Evolutionary conservation across 1,140 invertebrate genomes (phyloP).

Genomic region (Pteromalus puparum): DNA sequence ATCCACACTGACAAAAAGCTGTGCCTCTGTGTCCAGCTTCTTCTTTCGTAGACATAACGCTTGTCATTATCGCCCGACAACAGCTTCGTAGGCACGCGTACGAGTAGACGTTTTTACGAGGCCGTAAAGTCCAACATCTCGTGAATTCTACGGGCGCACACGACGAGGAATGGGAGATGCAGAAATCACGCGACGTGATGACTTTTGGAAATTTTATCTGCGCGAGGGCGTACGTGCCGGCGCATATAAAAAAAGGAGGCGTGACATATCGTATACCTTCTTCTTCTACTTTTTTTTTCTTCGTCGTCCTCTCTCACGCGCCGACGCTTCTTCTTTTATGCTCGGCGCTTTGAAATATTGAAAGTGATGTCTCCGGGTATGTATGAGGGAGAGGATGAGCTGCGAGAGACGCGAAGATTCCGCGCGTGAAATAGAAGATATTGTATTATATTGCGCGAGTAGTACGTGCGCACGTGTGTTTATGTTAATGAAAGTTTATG

Average conservation of each 20-base stretch:
- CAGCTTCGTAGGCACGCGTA: constrained; percentile 2
- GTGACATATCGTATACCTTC: not conserved
- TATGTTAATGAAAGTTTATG: not conserved
- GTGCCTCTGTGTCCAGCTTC: not conserved
- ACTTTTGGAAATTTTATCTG: constrained; percentile 53
- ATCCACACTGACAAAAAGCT: constrained; percentile 13
- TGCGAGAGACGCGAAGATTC: not conserved
- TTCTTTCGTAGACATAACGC: constrained; percentile 16
- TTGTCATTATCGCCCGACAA: constrained; percentile 38
- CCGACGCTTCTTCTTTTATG: not conserved
- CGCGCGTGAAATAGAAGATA: not conserved
- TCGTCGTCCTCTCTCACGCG: not conserved
- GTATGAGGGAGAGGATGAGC: not conserved
- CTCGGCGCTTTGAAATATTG: constrained; percentile 34
- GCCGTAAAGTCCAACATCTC: constrained; percentile 47
- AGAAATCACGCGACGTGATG: constrained; percentile 50
- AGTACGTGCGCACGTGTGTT: not conserved
- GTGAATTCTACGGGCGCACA: constrained; percentile 40
- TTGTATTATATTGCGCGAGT: constrained; percentile 1
- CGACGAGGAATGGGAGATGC: constrained; percentile 4
- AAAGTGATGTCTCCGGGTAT: constrained; percentile 19
- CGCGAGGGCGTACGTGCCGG: constrained; percentile 3
- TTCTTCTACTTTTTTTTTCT: not conserved
- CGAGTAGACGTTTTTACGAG: constrained; percentile 51
- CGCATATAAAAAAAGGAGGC: constrained; percentile 42